These are phyloP conservation scores for Empis stercorea DNA, from an alignment of 2,888 invertebrate genomes.

Conservation along the genomic window DNA sequence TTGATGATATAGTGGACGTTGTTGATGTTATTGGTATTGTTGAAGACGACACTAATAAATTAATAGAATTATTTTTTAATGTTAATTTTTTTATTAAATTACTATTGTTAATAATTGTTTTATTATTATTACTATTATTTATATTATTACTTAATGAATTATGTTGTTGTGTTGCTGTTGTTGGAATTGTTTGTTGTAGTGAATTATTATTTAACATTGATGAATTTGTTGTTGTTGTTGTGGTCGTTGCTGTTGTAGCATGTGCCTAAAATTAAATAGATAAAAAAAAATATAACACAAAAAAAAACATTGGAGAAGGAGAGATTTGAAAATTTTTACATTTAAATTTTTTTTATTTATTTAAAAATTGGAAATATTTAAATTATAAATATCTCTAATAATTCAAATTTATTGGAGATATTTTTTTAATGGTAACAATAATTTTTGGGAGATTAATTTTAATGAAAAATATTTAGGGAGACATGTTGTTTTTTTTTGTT, in stretches of 20 bases:
- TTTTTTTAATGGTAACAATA: too few relatives aligned
- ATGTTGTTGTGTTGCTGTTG: slow-evolving; percentile 10
- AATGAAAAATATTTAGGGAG: too few relatives aligned
- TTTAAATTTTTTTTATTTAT: too few relatives aligned
- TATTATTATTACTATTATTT: neutral
- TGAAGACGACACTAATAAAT: neutral
- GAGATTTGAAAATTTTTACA: too few relatives aligned
- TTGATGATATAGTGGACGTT: slow-evolving; percentile 22
- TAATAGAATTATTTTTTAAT: neutral
- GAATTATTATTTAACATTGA: neutral
- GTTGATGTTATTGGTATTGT: slow-evolving; percentile 24
- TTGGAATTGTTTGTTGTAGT: slow-evolving; percentile 11
- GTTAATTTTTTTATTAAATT: too few relatives aligned
- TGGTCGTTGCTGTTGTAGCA: slow-evolving; percentile 17
- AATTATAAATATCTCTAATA: too few relatives aligned
- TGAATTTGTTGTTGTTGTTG: slow-evolving; percentile 11
- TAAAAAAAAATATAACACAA: too few relatives aligned
- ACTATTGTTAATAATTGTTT: too few relatives aligned
- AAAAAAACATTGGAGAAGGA: neutral
- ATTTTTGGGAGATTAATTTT: too few relatives aligned
- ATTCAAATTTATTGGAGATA: too few relatives aligned
- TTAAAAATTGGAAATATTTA: too few relatives aligned
- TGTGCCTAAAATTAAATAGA: slow-evolving; percentile 20
- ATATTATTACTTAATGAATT: neutral
- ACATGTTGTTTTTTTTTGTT: too few relatives aligned